Percentiles rank a stretch among this genome's conserved stretches.
These are phyloP conservation scores for Drosophila macrothrix DNA, from an alignment of 2,888 invertebrate genomes.

Conservation along the genomic window DNA sequence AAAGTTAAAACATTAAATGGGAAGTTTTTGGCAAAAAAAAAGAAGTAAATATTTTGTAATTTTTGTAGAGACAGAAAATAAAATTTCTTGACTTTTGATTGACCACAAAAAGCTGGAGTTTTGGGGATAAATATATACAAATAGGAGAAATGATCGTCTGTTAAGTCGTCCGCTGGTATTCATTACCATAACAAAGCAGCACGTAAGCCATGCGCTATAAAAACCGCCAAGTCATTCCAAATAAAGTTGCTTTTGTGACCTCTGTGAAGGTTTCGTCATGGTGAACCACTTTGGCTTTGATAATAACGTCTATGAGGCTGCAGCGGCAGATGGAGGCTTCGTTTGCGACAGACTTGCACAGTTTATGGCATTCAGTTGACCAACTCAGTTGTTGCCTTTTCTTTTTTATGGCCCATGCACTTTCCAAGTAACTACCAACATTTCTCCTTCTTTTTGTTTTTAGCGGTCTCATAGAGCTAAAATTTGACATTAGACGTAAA, in stretches of 20 bases:
- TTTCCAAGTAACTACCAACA: slow-evolving; percentile 20
- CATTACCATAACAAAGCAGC: slow-evolving; percentile 51
- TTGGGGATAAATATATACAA: not conserved
- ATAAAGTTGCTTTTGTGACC: slow-evolving; percentile 60
- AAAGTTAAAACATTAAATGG: not conserved
- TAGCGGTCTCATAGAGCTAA: slow-evolving; percentile 17
- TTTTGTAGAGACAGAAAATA: not conserved
- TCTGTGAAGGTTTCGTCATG: slow-evolving; percentile 65
- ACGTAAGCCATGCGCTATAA: slow-evolving; percentile 57
- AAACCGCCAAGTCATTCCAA: slow-evolving; percentile 61
- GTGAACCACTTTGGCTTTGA: slow-evolving; percentile 48
- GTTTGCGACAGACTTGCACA: slow-evolving; percentile 21
- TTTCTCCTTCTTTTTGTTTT: slow-evolving; percentile 15
- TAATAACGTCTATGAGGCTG: slow-evolving; percentile 7
- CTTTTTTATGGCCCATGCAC: slow-evolving; percentile 44
- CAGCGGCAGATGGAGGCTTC: slow-evolving; percentile 21
- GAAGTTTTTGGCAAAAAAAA: too few species aligned
- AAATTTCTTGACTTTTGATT: not conserved
- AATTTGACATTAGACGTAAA: slow-evolving; percentile 38
- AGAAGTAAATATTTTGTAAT: not conserved
- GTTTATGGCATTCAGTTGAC: slow-evolving; percentile 39
- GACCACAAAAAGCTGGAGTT: not conserved
- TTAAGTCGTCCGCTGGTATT: slow-evolving; percentile 11
- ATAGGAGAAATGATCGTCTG: slow-evolving; percentile 14
- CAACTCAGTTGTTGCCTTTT: slow-evolving; percentile 32